Conservation (phyloP, 1,140 invertebrate species). For the Harpegnathos saltator region DNA sequence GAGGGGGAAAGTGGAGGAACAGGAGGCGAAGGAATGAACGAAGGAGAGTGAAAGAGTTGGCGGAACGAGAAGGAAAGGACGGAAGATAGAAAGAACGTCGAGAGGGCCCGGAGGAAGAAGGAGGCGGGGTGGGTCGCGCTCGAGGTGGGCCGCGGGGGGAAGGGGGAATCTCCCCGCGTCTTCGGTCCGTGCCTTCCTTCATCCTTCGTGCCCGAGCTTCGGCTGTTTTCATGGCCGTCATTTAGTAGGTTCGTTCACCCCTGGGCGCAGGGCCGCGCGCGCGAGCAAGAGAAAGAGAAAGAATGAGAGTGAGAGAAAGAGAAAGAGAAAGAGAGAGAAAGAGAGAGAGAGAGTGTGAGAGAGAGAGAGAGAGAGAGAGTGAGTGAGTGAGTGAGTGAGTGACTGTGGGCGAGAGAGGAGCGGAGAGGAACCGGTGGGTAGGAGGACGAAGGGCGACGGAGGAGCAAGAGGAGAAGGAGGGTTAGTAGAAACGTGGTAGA, state of each 20-base stretch:
- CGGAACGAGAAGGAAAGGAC: constrained; percentile 34
- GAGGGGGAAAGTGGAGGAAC: constrained; percentile 23
- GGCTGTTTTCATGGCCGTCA: constrained; percentile 87
- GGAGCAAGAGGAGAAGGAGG: constrained; percentile 55
- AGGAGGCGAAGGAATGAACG: constrained; percentile 2
- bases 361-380: constrained; percentile 46
- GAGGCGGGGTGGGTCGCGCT: constrained; percentile 42
- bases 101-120: constrained; percentile 28
- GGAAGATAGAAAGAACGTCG: constrained; percentile 58
- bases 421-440: constrained; percentile 53
- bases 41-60: constrained; percentile 37
- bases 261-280: constrained; percentile 77
- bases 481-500: constrained; percentile 40
- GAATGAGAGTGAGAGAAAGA: not conserved
- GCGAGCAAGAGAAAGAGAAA: constrained; percentile 56
- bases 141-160: constrained; percentile 30
- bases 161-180: constrained; percentile 61
- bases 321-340: constrained; percentile 45
- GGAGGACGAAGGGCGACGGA: constrained; percentile 50
- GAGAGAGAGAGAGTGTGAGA: constrained; percentile 37
- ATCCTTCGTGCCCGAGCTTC: constrained; percentile 83
- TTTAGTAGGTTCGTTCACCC: constrained; percentile 86
- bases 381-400: constrained; percentile 32
- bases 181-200: constrained; percentile 75
- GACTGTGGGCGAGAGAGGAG: constrained; percentile 7